Evolutionary conservation across 2,113 vertebrate genomes (phyloP).

Genomic region (Lampris megalopsis): DNA sequence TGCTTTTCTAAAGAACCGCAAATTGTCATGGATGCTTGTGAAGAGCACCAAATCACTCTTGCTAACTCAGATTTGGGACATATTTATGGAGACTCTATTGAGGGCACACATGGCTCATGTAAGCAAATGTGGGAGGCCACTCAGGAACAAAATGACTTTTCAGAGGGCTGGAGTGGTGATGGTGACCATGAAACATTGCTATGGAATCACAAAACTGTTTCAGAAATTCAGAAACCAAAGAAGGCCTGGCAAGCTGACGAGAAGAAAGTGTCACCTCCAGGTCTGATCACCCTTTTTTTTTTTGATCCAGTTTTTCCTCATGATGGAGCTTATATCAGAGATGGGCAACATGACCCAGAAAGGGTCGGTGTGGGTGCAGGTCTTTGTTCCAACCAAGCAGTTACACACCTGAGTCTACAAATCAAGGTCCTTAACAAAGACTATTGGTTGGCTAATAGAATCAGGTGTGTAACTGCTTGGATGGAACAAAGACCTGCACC

Average conservation of each 20-base stretch:
- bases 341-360: too few relatives aligned
- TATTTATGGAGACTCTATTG: not conserved
- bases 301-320: too few relatives aligned
- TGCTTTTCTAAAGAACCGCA: not conserved
- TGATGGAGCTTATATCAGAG: too few relatives aligned
- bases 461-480: too few relatives aligned
- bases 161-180: not conserved
- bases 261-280: slow-evolving; percentile 26
- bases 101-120: not conserved
- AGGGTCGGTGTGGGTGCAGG: too few relatives aligned
- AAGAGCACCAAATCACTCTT: not conserved
- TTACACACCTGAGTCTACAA: too few relatives aligned
- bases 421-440: too few relatives aligned
- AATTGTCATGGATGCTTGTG: not conserved
- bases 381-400: too few relatives aligned
- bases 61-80: not conserved
- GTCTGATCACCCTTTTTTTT: not conserved
- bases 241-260: slow-evolving; percentile 48
- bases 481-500: too few relatives aligned
- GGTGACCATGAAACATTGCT: not conserved
- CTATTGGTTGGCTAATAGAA: too few relatives aligned
- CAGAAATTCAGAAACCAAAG: slow-evolving; percentile 47
- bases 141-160: slow-evolving; percentile 5
- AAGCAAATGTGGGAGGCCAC: slow-evolving; percentile 38
- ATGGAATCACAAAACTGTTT: not conserved